Evolutionary conservation across 2,888 invertebrate genomes (phyloP).

Genomic region (Eurytoma adleriae): DNA sequence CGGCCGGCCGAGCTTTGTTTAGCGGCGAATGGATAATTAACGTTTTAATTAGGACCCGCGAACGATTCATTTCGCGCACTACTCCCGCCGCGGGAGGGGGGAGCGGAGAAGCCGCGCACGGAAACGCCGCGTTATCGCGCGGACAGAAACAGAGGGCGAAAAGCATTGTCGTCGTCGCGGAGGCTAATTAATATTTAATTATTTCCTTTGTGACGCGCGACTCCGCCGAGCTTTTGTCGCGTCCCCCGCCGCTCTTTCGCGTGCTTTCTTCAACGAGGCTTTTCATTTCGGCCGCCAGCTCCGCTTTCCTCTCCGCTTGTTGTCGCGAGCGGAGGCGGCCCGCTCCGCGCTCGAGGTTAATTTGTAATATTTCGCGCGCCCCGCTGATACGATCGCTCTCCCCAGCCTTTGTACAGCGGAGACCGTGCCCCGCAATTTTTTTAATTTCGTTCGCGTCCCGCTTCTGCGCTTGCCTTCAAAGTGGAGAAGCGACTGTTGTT

Average conservation of each 20-base stretch:
- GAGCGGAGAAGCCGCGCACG: background rate
- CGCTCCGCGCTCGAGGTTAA: background rate
- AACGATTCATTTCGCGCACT: constrained; percentile 39
- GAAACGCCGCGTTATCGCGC: constrained; percentile 17
- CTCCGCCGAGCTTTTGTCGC: constrained; percentile 33
- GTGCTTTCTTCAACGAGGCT: background rate
- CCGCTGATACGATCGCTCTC: constrained; percentile 8
- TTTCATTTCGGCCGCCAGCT: background rate
- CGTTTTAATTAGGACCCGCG: constrained; percentile 52
- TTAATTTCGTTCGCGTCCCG: too few relatives aligned
- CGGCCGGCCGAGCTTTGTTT: background rate
- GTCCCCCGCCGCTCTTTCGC: background rate
- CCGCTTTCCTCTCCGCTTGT: background rate
- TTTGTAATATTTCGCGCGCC: background rate
- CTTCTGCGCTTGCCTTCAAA: background rate
- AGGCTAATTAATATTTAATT: constrained; percentile 54
- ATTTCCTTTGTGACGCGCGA: constrained; percentile 35
- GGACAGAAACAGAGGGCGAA: background rate
- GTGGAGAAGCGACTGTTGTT: too few relatives aligned
- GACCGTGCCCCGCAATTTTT: background rate
- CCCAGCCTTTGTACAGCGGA: constrained; percentile 7
- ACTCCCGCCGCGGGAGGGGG: background rate
- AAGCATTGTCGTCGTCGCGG: constrained; percentile 7
- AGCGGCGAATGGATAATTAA: constrained; percentile 48
- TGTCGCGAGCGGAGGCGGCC: too few relatives aligned